Evolutionary conservation across 2,113 vertebrate genomes (phyloP), one percentile per base, ranked within the genome.

Genomic region (Urocitellus parryii): DNA sequence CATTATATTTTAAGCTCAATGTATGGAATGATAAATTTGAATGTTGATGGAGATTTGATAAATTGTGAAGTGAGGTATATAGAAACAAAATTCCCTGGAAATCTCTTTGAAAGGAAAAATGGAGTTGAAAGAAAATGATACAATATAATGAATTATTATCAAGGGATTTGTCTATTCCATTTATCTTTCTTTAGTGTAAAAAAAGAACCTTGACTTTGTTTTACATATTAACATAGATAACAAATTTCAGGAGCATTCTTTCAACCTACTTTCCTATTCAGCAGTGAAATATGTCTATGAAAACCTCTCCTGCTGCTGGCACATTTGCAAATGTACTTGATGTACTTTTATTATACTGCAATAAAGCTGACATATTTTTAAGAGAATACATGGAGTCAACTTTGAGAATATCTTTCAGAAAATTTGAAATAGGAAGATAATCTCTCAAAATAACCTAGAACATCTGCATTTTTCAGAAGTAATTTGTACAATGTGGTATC

Each of bases 111-210:
- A 92, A 81, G 13, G 34, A n/a, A 77, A 73, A 90, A 93, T 25
- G 9, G 2, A 70, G 20, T 78, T 86, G 25, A 91, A n/a, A 91
- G 34, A 87, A 74, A 90, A 34, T 18, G 13, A 65, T 61, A 63
- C 13, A 81, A 74, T 58, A 51, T 65, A 77, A 10, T 82, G 14
- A 61, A 67, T 92, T 91, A 77, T 61, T 45, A 77, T 27, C 48
- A 89, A 73, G 4, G 25, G 77, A 68, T 90, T 72, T 37, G 1
- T 67, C 3, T 34, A n/a, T 91, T 88, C 25, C 24, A 77, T 51
- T 96, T 70, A 34, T 76, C 68, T 96, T 84, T 3, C 24, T 73
- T 86, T 42, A 42, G 9, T 56, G 45, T 86, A 86, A 85, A 81
- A 81, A 81, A 87, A 58, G 12, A 68, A 65, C 45, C 37, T 89